Evolutionary conservation across 2,113 vertebrate species (phyloP), one percentile per base, ranked within the genome.

Genomic region (Cisticola juncidis): DNA sequence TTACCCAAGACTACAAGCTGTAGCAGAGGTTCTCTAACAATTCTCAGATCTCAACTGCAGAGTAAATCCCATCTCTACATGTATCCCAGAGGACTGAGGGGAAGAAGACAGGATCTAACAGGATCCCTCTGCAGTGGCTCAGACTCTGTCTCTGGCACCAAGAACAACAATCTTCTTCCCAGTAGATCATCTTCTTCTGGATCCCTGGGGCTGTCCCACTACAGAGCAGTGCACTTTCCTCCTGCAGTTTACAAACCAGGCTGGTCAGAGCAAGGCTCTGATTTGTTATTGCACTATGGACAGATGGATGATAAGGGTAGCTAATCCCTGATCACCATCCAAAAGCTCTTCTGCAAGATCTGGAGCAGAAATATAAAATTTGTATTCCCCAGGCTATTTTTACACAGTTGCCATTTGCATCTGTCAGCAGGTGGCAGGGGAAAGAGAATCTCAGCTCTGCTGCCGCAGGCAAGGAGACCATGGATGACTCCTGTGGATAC

Each of bases 381-480:
- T 45, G 57, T 48, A 47, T 84, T 94, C 89, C 89, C 58, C 87
- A 61, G 93, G 95, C 91, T 95, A 87, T 83, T 87, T 87, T 92
- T 71, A 38, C 64, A 47, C 28, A 42, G 61, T 94, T 71, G 40
- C 65, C 65, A 79, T 92, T 95, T 92, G 66, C 29, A 25, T 71
- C 84, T 87, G 70, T 91, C 84, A 87, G 94, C 91, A 94, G 78
- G 93, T 92, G 70, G 78, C 81, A 93, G 0, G 0, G 78, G 95
- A 85, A 89, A n/a, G 56, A 84, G 80, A 88, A 84, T 76, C 44
- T 74, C 65, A 35, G 82, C 56, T 78, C 81, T 64, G 61, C 70
- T 79, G 92, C 95, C 29, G 0, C 51, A 89, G 88, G 94, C 87
- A 91, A 94, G 86, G 87, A 91, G 78, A 90, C 61, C 48, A 38